Evolutionary conservation across 2,113 vertebrate genomes (phyloP).

Genomic region (Cyprinodon tularosa): DNA sequence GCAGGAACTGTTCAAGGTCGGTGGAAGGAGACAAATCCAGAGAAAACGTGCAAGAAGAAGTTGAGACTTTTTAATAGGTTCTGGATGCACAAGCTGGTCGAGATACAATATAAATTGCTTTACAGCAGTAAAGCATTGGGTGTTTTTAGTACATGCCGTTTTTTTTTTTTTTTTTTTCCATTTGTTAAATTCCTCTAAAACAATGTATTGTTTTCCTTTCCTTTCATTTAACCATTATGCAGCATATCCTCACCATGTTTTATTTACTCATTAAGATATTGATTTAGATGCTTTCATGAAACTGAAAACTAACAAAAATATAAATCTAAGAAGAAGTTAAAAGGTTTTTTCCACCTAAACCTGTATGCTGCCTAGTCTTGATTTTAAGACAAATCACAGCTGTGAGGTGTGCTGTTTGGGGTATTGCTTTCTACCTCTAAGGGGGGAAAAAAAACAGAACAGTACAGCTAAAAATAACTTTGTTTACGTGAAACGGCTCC

Average conservation of each 20-base stretch:
- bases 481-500: constrained; percentile 20
- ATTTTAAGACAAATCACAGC: constrained; percentile 8
- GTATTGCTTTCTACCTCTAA: constrained; percentile 1
- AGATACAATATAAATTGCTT: neutral
- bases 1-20: too few species aligned
- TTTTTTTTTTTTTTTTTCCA: too few species aligned
- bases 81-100: neutral
- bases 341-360: neutral
- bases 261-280: neutral
- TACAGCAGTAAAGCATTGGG: neutral
- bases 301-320: neutral
- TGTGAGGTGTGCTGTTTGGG: neutral
- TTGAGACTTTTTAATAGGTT: neutral
- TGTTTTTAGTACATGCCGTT: neutral
- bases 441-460: neutral
- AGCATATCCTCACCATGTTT: neutral
- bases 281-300: too few species aligned
- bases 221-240: neutral
- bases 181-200: neutral
- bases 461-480: constrained; percentile 29
- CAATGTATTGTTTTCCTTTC: neutral
- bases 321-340: neutral
- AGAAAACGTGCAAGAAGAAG: neutral
- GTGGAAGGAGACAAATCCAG: neutral
- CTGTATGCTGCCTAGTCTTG: neutral